Evolutionary conservation across 53 echinoderm and acorn worm genomes (phyloP), one percentile per base, ranked within the genome.

Genomic region (Pentamera pediparva): DNA sequence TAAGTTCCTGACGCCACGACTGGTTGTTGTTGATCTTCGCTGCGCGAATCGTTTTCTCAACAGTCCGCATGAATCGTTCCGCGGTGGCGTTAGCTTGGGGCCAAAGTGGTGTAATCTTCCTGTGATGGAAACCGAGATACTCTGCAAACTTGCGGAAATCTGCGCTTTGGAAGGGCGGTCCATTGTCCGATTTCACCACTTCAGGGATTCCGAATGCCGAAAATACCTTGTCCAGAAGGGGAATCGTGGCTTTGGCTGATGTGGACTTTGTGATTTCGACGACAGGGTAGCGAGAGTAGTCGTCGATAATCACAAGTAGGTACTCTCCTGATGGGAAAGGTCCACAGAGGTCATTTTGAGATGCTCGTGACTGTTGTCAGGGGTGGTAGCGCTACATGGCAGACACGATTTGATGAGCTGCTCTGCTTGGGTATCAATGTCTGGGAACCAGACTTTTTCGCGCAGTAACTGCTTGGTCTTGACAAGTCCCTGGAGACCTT

Each of bases 181-280:
- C 70, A 27, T 85, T 85, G 61, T 89, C 89, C 1, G 85, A 76
- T 62, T 81, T 62, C 27, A 89, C 76, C 2, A 60, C 75, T 32
- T 39, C 12, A 9, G 77, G 84, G 22, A 81, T 76, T 41, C 84
- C 84, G 29, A 22, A 47, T 9, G 62, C 61, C 43, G 81, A 36
- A 17, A 86, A 25, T 5, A 63, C 24, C 7, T 70, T 63, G 40
- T 59, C 59, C 40, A 43, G 58, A 28, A 31, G 39, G 3, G 59
- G 38, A 36, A 71, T 32, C 22, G 41, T 45, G 22, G 43, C 17
- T 19, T 40, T 6, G 4, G 70, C 45, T 18, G 71, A 58, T 27
- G 17, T 13, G 31, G 71, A 59, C 10, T 45, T 15, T 11, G 45
- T 63, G 0, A 65, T 32, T 20, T 85, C 79, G 9, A 64, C 64